A percentile compares a stretch with the other conserved stretches of the same genome.
These are phyloP conservation scores for Ormyrus rosae DNA, from an alignment of 2,888 invertebrate genomes.

Conservation along the genomic window DNA sequence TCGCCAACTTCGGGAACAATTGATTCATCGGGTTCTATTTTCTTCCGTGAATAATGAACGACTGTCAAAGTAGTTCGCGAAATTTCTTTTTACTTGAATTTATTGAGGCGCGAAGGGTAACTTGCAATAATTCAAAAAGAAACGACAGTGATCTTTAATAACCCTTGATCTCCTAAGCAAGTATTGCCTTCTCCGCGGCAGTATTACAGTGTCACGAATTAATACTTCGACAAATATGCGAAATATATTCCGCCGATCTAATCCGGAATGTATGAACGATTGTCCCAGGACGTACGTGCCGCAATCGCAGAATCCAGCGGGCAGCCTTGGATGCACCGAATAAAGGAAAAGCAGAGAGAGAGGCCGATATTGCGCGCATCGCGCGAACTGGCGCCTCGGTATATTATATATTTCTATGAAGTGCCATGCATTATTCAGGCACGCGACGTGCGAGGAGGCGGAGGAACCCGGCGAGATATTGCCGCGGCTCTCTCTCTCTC, in stretches of 20 bases:
- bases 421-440: constrained; percentile 57
- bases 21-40: not conserved
- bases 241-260: not conserved
- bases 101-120: no score
- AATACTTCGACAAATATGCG: not conserved
- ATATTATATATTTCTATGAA: constrained; percentile 47
- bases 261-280: not conserved
- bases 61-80: no score
- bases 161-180: no score
- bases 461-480: constrained; percentile 33
- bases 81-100: no score
- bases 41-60: no score
- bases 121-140: no score
- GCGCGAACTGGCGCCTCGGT: not conserved
- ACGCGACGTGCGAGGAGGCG: constrained; percentile 9
- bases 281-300: not conserved
- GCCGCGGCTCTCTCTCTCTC: not conserved
- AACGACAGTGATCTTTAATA: no score
- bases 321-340: not conserved
- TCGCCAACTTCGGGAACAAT: not conserved
- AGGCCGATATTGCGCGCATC: constrained; percentile 36
- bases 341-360: not conserved
- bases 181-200: no score
- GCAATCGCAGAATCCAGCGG: not conserved
- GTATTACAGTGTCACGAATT: not conserved